Conservation (phyloP, 2,113 vertebrate genomes). For the Nothocercus julius region DNA sequence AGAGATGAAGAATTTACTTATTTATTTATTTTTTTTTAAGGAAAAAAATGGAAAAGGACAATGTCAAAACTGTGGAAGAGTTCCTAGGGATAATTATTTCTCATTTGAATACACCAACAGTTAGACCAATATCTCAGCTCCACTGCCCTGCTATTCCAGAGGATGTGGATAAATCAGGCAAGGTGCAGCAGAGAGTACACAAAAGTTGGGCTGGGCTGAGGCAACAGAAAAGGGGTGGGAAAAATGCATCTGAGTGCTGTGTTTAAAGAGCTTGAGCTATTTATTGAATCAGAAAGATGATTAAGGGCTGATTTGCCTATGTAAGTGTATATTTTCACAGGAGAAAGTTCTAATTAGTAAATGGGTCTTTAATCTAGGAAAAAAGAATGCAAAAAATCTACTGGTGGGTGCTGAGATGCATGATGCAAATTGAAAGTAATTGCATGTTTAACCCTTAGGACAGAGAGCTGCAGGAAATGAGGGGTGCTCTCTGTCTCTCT, state of each 20-base stretch:
- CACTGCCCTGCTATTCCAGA: background rate
- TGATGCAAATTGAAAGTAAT: background rate
- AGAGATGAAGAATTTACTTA: background rate
- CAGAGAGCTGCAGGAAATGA: background rate
- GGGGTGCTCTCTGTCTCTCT: background rate
- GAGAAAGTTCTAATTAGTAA: background rate
- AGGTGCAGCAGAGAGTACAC: background rate
- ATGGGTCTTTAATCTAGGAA: too few species aligned
- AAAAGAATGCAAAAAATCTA: background rate
- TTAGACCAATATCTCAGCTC: background rate
- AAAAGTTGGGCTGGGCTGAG: background rate
- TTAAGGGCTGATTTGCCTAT: too few species aligned
- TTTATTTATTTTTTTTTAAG: background rate
- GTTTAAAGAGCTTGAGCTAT: background rate
- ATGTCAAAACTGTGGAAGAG: background rate
- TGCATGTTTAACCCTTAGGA: background rate
- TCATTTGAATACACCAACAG: rapidly evolving
- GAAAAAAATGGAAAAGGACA: background rate
- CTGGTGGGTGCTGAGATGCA: background rate
- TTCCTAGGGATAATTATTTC: rapidly evolving
- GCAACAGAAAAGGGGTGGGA: background rate
- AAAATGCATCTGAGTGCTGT: background rate
- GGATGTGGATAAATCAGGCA: background rate
- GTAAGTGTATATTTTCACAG: too few species aligned
- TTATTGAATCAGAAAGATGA: background rate